These are phyloP conservation scores for Germaria angustata DNA, from an alignment of 2,888 invertebrate species.

Conservation along the genomic window DNA sequence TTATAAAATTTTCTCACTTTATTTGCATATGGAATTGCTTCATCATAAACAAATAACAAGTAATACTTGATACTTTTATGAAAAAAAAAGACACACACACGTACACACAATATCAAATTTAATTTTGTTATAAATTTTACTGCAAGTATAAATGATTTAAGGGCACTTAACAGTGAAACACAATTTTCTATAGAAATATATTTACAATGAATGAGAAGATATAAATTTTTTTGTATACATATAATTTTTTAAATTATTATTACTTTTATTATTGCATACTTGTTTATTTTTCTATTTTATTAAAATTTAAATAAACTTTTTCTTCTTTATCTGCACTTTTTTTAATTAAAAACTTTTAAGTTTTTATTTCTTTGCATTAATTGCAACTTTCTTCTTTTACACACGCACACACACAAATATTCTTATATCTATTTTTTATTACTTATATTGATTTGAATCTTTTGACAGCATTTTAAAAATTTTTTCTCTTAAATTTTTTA, in stretches of 20 bases:
- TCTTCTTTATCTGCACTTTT: too few species aligned
- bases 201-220: background rate
- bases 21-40: slow-evolving; percentile 29
- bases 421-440: background rate
- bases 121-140: too few species aligned
- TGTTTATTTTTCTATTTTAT: too few species aligned
- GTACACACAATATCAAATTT: too few species aligned
- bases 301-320: too few species aligned
- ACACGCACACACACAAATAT: too few species aligned
- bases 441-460: background rate
- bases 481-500: background rate
- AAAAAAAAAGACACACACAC: background rate
- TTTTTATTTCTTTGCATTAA: too few species aligned
- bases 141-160: too few species aligned
- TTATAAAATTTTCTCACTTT: background rate
- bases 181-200: background rate
- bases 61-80: background rate
- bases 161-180: background rate
- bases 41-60: background rate
- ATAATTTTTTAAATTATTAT: too few species aligned
- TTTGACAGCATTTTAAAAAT: background rate
- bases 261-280: too few species aligned
- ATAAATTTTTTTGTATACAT: background rate
- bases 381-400: background rate
- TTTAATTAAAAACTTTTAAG: too few species aligned